These are phyloP conservation scores for Megastigmus dorsalis DNA, from an alignment of 2,888 invertebrate genomes.

Conservation along the genomic window DNA sequence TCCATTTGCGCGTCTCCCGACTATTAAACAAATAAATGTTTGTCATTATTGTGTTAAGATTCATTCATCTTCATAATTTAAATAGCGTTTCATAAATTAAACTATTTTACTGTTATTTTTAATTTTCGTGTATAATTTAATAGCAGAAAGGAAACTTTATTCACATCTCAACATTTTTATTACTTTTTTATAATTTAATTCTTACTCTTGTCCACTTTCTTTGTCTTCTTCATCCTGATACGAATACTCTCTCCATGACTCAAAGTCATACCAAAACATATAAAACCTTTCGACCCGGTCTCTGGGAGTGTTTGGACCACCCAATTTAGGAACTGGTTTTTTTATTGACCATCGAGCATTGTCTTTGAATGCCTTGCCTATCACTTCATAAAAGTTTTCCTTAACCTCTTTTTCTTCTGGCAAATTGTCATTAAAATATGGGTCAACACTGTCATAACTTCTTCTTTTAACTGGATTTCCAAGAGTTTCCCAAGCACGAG, in stretches of 20 bases:
- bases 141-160: too few relatives aligned
- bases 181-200: too few relatives aligned
- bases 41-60: too few relatives aligned
- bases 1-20: slow-evolving; percentile 96
- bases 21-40: too few relatives aligned
- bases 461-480: slow-evolving; percentile 88
- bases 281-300: slow-evolving; percentile 96
- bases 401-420: slow-evolving; percentile 86
- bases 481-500: slow-evolving; percentile 94
- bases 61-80: too few relatives aligned
- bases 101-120: too few relatives aligned
- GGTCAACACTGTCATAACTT: slow-evolving; percentile 98
- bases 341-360: slow-evolving; percentile 95
- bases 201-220: slow-evolving; percentile 92
- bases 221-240: slow-evolving; percentile 99
- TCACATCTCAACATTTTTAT: too few relatives aligned
- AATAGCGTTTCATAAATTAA: too few relatives aligned
- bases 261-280: slow-evolving; percentile 98
- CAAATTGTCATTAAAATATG: slow-evolving; percentile 91
- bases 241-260: slow-evolving; percentile 99
- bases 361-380: slow-evolving; percentile 81
- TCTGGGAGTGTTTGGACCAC: slow-evolving; percentile 84
- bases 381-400: slow-evolving; percentile 84
- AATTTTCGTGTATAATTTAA: too few relatives aligned
- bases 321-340: slow-evolving; percentile 88